phyloP scores from a whole-genome alignment of 2,113 vertebrate species.

The Australoheros scitulus region DNA sequence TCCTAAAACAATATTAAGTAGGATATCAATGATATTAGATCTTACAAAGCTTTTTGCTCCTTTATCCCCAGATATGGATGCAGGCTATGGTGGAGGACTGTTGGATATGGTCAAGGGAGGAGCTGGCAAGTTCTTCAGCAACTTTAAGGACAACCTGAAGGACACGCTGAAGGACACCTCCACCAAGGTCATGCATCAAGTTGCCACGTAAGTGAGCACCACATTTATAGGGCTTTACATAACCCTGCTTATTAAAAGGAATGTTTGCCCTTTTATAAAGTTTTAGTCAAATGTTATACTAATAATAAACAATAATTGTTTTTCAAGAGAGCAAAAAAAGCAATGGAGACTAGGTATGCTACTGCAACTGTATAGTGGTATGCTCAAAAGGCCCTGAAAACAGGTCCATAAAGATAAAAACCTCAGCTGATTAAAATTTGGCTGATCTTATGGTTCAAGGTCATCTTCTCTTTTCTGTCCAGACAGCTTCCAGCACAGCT shows the following conservation, averaged over 20 bases:
- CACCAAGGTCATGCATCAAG: slow-evolving; percentile 97
- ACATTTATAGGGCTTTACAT: neutral
- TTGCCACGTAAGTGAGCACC: slow-evolving; percentile 87
- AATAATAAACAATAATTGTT: neutral
- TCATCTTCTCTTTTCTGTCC: neutral
- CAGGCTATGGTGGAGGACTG: slow-evolving; percentile 91
- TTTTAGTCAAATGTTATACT: neutral
- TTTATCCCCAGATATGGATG: slow-evolving; percentile 91
- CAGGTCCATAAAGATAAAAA: neutral
- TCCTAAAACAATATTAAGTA: neutral
- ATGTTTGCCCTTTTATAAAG: neutral
- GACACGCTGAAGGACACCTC: slow-evolving; percentile 98
- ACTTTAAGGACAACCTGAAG: slow-evolving; percentile 98
- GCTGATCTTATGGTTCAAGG: neutral
- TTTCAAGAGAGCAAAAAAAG: neutral
- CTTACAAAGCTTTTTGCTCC: slow-evolving; percentile 66
- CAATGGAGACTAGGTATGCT: neutral
- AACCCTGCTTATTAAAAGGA: neutral
- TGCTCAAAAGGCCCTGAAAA: neutral
- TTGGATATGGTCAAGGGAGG: slow-evolving; percentile 98
- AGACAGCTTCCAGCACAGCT: neutral
- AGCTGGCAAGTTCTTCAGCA: slow-evolving; percentile 97
- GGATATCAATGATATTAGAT: neutral
- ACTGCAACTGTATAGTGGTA: neutral
- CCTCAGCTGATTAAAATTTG: neutral